These are phyloP conservation scores for Microctenopoma lineatum DNA, from an alignment of 2,797 vertebrate species.

Conservation along the genomic window DNA sequence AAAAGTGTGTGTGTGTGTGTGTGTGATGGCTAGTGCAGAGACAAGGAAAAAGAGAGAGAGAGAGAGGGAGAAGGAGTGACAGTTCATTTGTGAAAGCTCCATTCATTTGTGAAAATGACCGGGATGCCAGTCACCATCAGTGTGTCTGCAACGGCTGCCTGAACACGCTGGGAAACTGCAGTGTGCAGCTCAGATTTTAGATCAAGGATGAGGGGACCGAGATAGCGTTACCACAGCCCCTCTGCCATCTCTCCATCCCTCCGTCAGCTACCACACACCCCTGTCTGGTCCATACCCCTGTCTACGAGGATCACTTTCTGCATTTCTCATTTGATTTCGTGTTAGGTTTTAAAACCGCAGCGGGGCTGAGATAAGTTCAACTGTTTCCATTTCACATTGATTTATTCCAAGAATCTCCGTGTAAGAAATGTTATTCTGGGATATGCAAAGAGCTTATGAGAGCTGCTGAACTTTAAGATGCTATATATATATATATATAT, in stretches of 20 bases:
- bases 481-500: background rate
- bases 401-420: constrained; percentile 26
- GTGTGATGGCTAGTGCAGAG: constrained; percentile 9
- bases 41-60: background rate
- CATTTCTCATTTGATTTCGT: constrained; percentile 19
- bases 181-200: constrained; percentile 30
- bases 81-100: constrained; percentile 60
- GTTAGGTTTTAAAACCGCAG: constrained; percentile 22
- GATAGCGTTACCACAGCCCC: constrained; percentile 32
- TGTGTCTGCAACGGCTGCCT: constrained; percentile 25
- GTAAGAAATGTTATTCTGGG: constrained; percentile 1
- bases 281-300: background rate
- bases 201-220: constrained; percentile 29
- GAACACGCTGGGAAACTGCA: constrained; percentile 38
- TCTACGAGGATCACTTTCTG: constrained; percentile 26
- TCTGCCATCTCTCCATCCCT: constrained; percentile 29
- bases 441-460: background rate
- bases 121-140: constrained; percentile 60
- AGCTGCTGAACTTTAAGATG: background rate
- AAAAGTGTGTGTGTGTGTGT: constrained; percentile 14
- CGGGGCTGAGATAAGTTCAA: constrained; percentile 36
- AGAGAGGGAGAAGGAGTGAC: constrained; percentile 26
- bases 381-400: constrained; percentile 18
- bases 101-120: constrained; percentile 66
- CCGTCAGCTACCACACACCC: constrained; percentile 11